Evolutionary conservation across 2,797 vertebrate genomes (phyloP).

Genomic region (Crenichthys baileyi): DNA sequence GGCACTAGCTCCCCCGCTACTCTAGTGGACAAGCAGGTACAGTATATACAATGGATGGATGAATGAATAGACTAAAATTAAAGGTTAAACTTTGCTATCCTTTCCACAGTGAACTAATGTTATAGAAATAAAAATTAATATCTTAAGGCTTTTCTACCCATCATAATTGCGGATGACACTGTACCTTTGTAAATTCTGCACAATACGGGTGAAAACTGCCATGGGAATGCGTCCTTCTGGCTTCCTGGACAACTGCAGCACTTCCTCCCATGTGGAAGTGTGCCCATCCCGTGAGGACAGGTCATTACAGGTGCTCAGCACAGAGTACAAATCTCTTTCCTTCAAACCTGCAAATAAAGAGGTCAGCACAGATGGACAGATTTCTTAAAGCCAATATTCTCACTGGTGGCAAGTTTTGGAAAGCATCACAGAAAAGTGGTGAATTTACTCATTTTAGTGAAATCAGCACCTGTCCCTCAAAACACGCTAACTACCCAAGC

Average conservation of each 20-base stretch:
- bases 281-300: constrained; percentile 39
- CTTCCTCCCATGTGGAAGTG: constrained; percentile 77
- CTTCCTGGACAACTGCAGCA: constrained; percentile 66
- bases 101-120: not conserved
- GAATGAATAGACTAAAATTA: too few relatives aligned
- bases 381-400: not conserved
- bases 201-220: constrained; percentile 81
- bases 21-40: too few relatives aligned
- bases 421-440: not conserved
- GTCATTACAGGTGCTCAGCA: constrained; percentile 81
- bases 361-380: not conserved
- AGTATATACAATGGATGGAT: too few relatives aligned
- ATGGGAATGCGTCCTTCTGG: constrained; percentile 78
- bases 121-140: not conserved
- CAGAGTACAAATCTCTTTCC: constrained; percentile 83
- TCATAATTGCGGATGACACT: not conserved
- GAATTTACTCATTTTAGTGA: not conserved
- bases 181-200: constrained; percentile 79
- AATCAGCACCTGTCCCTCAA: not conserved
- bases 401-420: not conserved
- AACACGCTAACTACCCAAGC: too few relatives aligned
- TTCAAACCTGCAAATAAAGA: constrained; percentile 78
- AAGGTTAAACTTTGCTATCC: not conserved
- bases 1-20: too few relatives aligned
- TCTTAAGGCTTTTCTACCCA: not conserved